phyloP scores from a whole-genome alignment of 1,140 invertebrate genomes.

The Brachionus angularis region DNA sequence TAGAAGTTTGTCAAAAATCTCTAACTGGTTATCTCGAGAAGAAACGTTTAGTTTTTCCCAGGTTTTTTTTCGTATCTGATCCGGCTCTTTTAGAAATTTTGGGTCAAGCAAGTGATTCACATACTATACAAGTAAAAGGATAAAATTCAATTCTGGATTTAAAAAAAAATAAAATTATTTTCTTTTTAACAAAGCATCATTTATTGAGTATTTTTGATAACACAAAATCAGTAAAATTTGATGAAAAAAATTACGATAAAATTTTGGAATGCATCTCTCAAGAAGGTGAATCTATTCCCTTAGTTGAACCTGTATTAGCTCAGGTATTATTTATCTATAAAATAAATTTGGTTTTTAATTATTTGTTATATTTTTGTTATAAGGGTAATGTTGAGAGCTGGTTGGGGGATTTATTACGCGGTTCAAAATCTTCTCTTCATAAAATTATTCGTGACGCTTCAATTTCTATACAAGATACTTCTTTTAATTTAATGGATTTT shows the following conservation, averaged over 20 bases:
- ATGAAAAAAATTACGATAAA: conserved; percentile 92
- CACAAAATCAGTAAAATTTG: conserved; percentile 83
- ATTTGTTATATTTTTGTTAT: no score
- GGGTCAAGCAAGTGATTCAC: conserved; percentile 92
- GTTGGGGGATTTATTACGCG: conserved; percentile 80
- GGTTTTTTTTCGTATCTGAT: conserved; percentile 97
- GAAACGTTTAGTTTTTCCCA: conserved; percentile 88
- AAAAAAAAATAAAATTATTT: neutral
- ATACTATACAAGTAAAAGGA: conserved; percentile 72
- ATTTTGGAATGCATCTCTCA: conserved; percentile 86
- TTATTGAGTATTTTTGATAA: conserved; percentile 93
- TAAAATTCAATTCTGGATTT: no score
- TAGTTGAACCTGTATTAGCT: conserved; percentile 81
- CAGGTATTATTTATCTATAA: no score
- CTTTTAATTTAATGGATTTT: conserved; percentile 79
- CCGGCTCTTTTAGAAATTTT: conserved; percentile 90
- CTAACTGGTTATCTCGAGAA: conserved; percentile 91
- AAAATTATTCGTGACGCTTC: conserved; percentile 79
- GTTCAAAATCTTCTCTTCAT: conserved; percentile 78
- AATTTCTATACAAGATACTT: conserved; percentile 74
- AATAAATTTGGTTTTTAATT: neutral
- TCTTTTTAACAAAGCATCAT: conserved; percentile 67
- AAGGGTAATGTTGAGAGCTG: conserved; percentile 93
- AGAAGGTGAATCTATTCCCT: conserved; percentile 80
- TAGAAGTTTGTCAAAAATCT: conserved; percentile 94